Evolutionary conservation across 2,888 invertebrate genomes (phyloP).

Genomic region (Coronaproctus castanopsis): DNA sequence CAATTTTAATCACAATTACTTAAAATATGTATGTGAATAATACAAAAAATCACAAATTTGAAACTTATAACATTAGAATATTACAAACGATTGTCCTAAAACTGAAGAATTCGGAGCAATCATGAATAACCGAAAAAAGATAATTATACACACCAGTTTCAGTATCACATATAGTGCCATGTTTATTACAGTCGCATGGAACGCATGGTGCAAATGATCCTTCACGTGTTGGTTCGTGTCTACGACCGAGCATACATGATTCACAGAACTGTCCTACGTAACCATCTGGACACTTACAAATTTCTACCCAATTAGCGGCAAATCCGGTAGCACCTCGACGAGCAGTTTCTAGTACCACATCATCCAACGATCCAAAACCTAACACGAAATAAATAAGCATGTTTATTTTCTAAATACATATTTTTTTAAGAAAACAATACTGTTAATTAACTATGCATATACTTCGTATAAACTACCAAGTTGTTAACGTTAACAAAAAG

Average conservation of each 20-base stretch:
- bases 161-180: slow-evolving; percentile 87
- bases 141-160: slow-evolving; percentile 56
- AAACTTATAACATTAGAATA: too few species aligned
- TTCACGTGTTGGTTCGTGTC: slow-evolving; percentile 74
- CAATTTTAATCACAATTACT: too few species aligned
- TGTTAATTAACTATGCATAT: background rate
- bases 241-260: slow-evolving; percentile 84
- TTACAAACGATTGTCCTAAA: too few species aligned
- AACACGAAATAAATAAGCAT: background rate
- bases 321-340: slow-evolving; percentile 55
- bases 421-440: background rate
- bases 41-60: too few species aligned
- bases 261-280: slow-evolving; percentile 94
- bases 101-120: background rate
- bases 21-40: too few species aligned
- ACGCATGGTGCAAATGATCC: slow-evolving; percentile 87
- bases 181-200: slow-evolving; percentile 90
- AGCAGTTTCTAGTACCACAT: slow-evolving; percentile 75
- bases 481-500: slow-evolving; percentile 1
- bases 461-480: background rate
- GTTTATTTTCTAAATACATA: too few species aligned
- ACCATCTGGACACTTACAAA: slow-evolving; percentile 68
- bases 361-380: slow-evolving; percentile 68
- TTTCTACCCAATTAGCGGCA: slow-evolving; percentile 81
- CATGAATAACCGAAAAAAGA: background rate